Evolutionary conservation across 2,888 invertebrate genomes (phyloP), one percentile per base, ranked within the genome.

Genomic region (Coleophora flavipennella): DNA sequence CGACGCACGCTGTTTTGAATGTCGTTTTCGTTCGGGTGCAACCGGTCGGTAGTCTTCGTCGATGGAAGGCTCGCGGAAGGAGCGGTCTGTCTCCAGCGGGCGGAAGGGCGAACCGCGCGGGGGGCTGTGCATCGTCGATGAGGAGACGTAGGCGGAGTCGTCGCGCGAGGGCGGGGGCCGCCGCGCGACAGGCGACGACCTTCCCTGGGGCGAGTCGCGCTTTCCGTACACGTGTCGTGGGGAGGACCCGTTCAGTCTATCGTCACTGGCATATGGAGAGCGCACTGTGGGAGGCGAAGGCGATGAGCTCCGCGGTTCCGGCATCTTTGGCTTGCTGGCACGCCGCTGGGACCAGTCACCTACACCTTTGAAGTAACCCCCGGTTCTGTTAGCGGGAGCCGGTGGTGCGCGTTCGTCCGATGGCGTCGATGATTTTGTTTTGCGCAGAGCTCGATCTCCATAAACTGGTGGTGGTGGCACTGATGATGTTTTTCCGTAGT

Each of bases 281-380:
- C 73, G 74, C 48, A 73, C 65, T 42, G 80, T 64, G 41, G 85
- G 67, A 49, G 86, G 62, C 33, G 86, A 80, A 8, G 84, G 71
- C 35, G 85, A 85, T 1, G 79, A 68, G 45, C 83, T 85, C 20
- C 83, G 64, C 50, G 85, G 85, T 45, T 83, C 80, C 4, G 84
- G 86, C 78, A 84, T 80, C 44, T 74, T 77, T 7, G 85, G 85
- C 38, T 87, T 86, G 38, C 64, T 77, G 31, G 86, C 86, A 37
- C 86, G 85, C 40, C 91, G 85, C 59, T 92, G 92, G 1, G 90
- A 90, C 93, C 94, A 93, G 57, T 94, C 93, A 38, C 90, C 90
- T 40, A 93, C 90, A 13, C 93, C 93, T 53, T 91, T 90, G 59
- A 88, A 91, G 59, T 89, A 91, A 35, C 89, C 87, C 50, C 74